Base-by-base conservation (phyloP, 2,797 vertebrate species). In the Rhyacichthys aspro region DNA sequence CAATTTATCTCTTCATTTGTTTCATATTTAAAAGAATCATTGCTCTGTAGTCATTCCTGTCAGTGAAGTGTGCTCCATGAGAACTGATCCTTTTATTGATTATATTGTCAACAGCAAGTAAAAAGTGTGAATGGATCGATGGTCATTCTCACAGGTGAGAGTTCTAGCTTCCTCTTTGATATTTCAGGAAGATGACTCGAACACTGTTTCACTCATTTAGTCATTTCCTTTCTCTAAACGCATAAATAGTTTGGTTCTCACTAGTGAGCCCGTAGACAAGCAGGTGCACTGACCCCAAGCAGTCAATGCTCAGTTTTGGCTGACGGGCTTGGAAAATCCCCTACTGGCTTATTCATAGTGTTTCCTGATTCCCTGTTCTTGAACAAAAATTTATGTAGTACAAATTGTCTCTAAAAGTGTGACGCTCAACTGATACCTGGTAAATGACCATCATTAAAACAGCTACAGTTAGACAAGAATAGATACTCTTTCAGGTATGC, bases 11-110 rank as follows among this genome's bases (percentile, higher is more conserved):
- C 59, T 59, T 74, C 43, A 74, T 70, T 74, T 63, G 37, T 67
- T 76, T 71, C 50, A 39, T 66, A 67, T 81, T 79, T 59, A 54
- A 33, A 60, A n/a, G 44, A 69, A 78, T 74, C 56, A 63, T 73
- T 67, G 43, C 14, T 34, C 1, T 3, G 43, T 72, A 77, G 61
- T 16, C 74, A 75, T 77, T 85, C 71, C 74, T 57, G 75, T 81
- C 78, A 63, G 65, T 85, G 76, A 83, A 64, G 64, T 74, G 70
- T 73, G 65, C 58, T 70, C 69, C 67, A 76, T 74, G 49, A 78
- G 66, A 85, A 86, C 84, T 70, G 83, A 89, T 81, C 72, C 3
- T 50, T 54, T 70, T 86, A 91, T 91, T 74, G 83, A 90, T 84
- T 38, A 59, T 53, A 74, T 83, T 83, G 68, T 79, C 74, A 75